These are phyloP conservation scores for Poeciliopsis occidentalis DNA, from an alignment of 2,113 vertebrate genomes.

Conservation along the genomic window DNA sequence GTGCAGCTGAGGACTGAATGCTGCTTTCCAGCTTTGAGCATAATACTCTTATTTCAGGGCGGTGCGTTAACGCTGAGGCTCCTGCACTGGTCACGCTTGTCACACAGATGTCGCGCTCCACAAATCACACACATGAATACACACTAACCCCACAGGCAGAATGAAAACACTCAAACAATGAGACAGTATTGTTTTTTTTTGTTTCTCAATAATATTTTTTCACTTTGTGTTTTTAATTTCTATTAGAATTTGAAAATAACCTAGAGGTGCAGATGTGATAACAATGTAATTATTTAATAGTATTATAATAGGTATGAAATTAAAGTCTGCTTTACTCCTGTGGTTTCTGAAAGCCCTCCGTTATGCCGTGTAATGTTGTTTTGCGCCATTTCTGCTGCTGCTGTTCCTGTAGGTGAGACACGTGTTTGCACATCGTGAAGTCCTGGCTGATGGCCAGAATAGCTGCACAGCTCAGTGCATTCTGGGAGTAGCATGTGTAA, in stretches of 20 bases:
- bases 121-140: conserved; percentile 37
- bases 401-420: conserved; percentile 10
- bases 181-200: not conserved
- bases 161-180: conserved; percentile 20
- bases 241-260: not conserved
- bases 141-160: conserved; percentile 13
- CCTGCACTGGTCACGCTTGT: conserved; percentile 62
- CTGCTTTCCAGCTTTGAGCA: conserved; percentile 26
- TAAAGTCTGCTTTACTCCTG: not conserved
- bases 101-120: conserved; percentile 61
- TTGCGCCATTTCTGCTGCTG: not conserved
- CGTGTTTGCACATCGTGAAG: conserved; percentile 32
- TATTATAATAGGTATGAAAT: conserved; percentile 8
- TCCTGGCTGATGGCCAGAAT: conserved; percentile 51
- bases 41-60: conserved; percentile 29
- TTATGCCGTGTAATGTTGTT: not conserved
- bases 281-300: not conserved
- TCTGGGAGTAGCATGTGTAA: conserved; percentile 23
- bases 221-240: not conserved
- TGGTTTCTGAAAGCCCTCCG: not conserved
- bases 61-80: conserved; percentile 34
- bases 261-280: not conserved
- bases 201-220: not conserved
- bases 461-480: conserved; percentile 32
- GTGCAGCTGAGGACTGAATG: conserved; percentile 19